phyloP scores from a whole-genome alignment of 2,113 vertebrate species.

The Aleadryas rufinucha region DNA sequence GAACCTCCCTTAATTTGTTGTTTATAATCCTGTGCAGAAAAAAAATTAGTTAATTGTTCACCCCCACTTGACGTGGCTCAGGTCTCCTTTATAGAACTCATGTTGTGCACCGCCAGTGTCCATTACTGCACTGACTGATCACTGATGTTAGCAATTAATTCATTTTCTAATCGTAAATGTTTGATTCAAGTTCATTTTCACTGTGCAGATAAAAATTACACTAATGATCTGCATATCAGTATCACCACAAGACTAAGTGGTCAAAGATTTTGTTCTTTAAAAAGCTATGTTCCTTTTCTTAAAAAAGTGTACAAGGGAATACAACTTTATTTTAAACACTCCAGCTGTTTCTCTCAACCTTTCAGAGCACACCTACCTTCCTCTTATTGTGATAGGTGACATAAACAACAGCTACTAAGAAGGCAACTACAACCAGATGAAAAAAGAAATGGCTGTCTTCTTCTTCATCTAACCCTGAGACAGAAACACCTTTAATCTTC shows the following conservation, averaged over 20 bases:
- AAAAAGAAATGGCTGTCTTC: slow-evolving; percentile 96
- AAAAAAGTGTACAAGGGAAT: not conserved
- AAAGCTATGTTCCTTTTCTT: not conserved
- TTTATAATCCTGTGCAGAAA: not conserved
- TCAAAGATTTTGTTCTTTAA: not conserved
- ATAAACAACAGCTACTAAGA: slow-evolving; percentile 89
- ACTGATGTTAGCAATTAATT: not conserved
- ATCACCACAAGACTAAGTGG: not conserved
- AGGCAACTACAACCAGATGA: slow-evolving; percentile 88
- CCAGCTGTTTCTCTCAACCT: not conserved
- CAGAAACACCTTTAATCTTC: slow-evolving; percentile 52
- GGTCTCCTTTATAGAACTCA: not conserved
- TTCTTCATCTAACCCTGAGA: slow-evolving; percentile 74
- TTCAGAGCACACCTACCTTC: slow-evolving; percentile 79
- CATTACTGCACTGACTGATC: not conserved
- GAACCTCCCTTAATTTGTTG: not conserved
- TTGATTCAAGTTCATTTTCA: not conserved
- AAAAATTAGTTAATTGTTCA: not conserved
- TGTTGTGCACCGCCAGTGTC: not conserved
- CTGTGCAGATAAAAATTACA: not conserved
- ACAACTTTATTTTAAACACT: not conserved
- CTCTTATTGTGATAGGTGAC: slow-evolving; percentile 97
- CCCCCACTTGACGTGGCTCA: not conserved
- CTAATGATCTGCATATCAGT: not conserved
- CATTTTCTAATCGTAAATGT: not conserved